phyloP scores from a whole-genome alignment of 2,797 vertebrate species.

The Gouania willdenowi region DNA sequence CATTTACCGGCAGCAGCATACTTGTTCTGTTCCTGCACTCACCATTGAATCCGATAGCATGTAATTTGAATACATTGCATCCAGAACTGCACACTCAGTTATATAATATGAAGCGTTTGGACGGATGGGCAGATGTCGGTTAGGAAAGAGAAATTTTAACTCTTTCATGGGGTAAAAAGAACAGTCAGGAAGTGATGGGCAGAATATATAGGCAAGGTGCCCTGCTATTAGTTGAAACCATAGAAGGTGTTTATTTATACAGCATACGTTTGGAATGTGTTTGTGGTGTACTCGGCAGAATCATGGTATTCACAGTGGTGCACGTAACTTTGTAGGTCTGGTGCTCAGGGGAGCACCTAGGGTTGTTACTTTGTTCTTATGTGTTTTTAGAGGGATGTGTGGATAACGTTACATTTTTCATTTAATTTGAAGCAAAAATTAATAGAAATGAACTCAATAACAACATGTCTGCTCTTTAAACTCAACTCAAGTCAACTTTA shows the following conservation, averaged over 20 bases:
- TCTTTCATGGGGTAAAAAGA: constrained; percentile 45
- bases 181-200: constrained; percentile 30
- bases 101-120: constrained; percentile 63
- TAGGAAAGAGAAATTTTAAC: constrained; percentile 43
- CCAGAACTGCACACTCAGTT: constrained; percentile 69
- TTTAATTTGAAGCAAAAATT: too few species aligned
- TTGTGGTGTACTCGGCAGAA: constrained; percentile 50
- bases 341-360: too few species aligned
- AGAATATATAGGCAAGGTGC: constrained; percentile 28
- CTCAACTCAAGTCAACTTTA: too few species aligned
- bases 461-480: too few species aligned
- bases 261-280: constrained; percentile 53
- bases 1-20: too few species aligned
- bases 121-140: constrained; percentile 28
- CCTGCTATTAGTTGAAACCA: constrained; percentile 48
- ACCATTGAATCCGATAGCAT: constrained; percentile 72
- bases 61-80: constrained; percentile 70
- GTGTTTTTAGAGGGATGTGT: too few species aligned
- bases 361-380: too few species aligned
- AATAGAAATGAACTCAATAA: too few species aligned
- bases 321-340: too few species aligned
- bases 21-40: constrained; percentile 16
- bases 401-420: too few species aligned
- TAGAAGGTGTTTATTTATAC: constrained; percentile 56
- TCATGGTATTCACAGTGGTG: constrained; percentile 24